A percentile compares a stretch with the other conserved stretches of the same genome.
Evolutionary conservation across 2,113 vertebrate species (phyloP).

Genomic region (Reinhardtius hippoglossoides): DNA sequence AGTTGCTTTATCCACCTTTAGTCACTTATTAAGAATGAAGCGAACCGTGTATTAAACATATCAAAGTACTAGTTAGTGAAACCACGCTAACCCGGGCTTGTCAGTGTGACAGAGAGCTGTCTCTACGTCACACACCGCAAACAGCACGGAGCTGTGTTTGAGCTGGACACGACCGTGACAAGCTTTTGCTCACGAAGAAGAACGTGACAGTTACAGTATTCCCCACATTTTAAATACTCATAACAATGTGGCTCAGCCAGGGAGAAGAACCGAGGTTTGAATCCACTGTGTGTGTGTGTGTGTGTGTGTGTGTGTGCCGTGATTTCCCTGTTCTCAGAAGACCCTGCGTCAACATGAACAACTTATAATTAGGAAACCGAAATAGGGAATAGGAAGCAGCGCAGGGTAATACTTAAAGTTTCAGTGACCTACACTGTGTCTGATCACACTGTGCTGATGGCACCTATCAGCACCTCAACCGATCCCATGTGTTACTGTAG

Average conservation of each 20-base stretch:
- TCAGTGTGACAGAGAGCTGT: neutral
- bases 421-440: neutral
- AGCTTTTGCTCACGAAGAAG: neutral
- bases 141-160: neutral
- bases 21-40: too few relatives aligned
- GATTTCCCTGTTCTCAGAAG: conserved; percentile 19
- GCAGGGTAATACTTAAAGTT: conserved; percentile 44
- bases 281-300: too few relatives aligned
- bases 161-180: neutral
- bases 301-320: too few relatives aligned
- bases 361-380: conserved; percentile 53
- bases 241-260: neutral
- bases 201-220: neutral
- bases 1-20: neutral
- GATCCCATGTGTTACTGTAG: neutral
- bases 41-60: rapidly evolving
- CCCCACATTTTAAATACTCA: neutral
- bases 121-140: neutral
- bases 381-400: conserved; percentile 27
- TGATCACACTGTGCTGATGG: too few relatives aligned
- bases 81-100: neutral
- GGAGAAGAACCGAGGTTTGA: neutral
- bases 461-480: too few relatives aligned
- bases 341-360: conserved; percentile 15
- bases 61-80: neutral